Base-by-base conservation (phyloP, 2,888 invertebrate species). In the Cylindroiulus punctatus region DNA sequence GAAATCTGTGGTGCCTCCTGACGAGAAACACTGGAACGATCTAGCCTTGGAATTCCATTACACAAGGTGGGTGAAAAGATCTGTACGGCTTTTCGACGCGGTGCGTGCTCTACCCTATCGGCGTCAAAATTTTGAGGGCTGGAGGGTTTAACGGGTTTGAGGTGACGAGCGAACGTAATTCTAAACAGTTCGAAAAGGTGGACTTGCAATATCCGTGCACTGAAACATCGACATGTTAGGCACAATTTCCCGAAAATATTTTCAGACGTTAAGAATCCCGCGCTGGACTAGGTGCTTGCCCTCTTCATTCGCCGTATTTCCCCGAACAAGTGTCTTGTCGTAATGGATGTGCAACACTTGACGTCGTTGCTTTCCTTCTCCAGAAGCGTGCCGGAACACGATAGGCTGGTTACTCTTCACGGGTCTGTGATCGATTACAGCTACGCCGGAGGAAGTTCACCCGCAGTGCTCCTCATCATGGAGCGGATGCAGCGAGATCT, bases 41-140 rank as follows among this genome's bases (percentile, higher is more conserved):
- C 92, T 97, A 0, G 96, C 97, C 0, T 95, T 97, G 94, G 97
- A 97, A 91, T 96, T 96, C 92, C 96, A 96, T 90, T 96, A 96
- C 89, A 96, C 96, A 84, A 94, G 95, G 95, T 95, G 89, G 87
- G 87, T 82, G n/a, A 57, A 57, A 57, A 22, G n/a, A 22, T 17
- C 12, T 85, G 12, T 19, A 52, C 17, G 8, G 47, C 47, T 14
- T 17, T 40, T 4, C 40, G 8, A 40, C 4, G 40, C 40, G 40
- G 40, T 7, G 8, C 8, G 40, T 7, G 40, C 40, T 4, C 40
- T 40, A 7, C 40, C 40, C 40, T 7, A 8, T 40, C 40, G 40
- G 8, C 8, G 40, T 40, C 40, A 8, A 40, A 40, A 40, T 40
- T 40, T 40, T 40, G 40, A 40, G 40, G 40, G 40, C 40, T 8